Conservation (phyloP, 2,888 invertebrate genomes). For the Laspeyria flexula region DNA sequence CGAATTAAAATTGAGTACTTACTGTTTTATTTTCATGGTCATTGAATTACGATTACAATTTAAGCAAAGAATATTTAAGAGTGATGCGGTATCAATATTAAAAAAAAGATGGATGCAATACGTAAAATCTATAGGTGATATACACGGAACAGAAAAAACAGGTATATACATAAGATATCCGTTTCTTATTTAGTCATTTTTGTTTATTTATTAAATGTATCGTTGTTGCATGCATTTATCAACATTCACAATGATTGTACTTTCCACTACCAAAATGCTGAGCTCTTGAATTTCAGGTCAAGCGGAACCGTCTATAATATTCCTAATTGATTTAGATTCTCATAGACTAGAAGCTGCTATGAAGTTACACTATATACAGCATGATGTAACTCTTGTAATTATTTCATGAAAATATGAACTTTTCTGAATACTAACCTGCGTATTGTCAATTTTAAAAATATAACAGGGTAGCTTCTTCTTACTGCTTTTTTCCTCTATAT, state of each 20-base stretch:
- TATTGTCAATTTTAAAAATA: no score
- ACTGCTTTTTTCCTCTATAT: no score
- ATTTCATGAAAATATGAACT: background rate
- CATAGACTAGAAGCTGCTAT: background rate
- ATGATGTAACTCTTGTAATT: background rate
- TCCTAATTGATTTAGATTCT: background rate
- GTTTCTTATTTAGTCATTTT: background rate
- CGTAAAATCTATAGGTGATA: no score
- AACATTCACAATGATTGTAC: background rate
- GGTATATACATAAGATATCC: no score
- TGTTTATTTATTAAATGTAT: background rate
- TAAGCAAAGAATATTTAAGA: background rate
- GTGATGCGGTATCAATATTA: no score
- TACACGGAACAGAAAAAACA: no score
- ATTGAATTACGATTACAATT: background rate
- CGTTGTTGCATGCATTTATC: constrained; percentile 14
- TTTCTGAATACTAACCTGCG: no score
- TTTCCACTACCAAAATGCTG: constrained; percentile 11
- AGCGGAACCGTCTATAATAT: background rate
- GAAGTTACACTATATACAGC: background rate
- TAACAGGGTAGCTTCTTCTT: no score
- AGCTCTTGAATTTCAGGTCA: constrained; percentile 19
- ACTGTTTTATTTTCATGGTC: background rate
- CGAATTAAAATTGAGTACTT: background rate
- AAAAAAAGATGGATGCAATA: background rate